A percentile compares a stretch with the other conserved stretches of the same genome.
Conservation (phyloP, 2,888 invertebrate genomes). For the Belgica antarctica region DNA sequence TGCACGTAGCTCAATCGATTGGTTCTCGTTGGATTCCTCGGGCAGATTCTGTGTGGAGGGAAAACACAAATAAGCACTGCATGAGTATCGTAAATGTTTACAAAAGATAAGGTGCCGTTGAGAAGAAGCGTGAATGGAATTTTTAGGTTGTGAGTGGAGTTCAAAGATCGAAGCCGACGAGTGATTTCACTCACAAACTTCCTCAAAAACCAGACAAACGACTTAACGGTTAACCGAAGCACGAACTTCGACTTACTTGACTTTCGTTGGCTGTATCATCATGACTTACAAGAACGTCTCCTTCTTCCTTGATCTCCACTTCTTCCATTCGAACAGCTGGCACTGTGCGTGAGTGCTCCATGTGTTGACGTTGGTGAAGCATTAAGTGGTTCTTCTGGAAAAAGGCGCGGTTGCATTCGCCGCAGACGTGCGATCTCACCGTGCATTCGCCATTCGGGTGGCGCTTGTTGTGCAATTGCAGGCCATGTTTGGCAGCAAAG, state of each 20-base stretch:
- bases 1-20: constrained; percentile 9
- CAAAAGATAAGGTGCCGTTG: background rate
- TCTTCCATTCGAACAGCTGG: background rate
- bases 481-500: constrained; percentile 78
- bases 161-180: no score
- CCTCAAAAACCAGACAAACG: no score
- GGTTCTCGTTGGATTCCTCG: constrained; percentile 28
- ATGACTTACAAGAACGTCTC: background rate
- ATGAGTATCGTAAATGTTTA: background rate
- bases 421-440: constrained; percentile 73
- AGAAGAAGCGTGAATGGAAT: background rate
- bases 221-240: no score
- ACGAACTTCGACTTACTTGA: background rate
- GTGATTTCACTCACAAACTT: no score
- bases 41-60: background rate
- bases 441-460: constrained; percentile 80
- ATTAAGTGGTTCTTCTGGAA: constrained; percentile 82
- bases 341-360: constrained; percentile 48
- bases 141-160: no score
- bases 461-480: constrained; percentile 74
- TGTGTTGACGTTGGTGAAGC: constrained; percentile 76
- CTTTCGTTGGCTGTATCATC: background rate
- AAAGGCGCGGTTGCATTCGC: constrained; percentile 79
- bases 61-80: background rate
- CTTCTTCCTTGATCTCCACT: background rate